phyloP scores from a whole-genome alignment of 2,888 invertebrate species.

The Portevinia maculata region DNA sequence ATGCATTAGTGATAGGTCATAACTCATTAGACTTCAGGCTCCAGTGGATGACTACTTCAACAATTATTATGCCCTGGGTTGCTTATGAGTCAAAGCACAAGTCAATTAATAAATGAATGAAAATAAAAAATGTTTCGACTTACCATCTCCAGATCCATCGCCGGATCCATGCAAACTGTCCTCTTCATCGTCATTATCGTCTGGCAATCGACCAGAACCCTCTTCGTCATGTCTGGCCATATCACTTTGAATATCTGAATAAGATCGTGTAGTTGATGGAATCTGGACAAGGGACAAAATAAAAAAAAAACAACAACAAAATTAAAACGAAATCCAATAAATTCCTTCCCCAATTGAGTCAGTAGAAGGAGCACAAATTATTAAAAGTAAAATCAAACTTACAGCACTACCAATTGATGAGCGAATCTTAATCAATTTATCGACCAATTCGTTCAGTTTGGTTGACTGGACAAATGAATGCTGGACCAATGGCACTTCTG shows the following conservation, averaged over 20 bases:
- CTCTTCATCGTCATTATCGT: slow-evolving; percentile 81
- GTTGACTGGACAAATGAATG: slow-evolving; percentile 78
- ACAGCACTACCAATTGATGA: slow-evolving; percentile 81
- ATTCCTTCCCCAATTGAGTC: slow-evolving; percentile 39
- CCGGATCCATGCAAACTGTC: slow-evolving; percentile 81
- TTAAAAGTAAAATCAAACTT: slow-evolving; percentile 70
- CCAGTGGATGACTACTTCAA: not conserved
- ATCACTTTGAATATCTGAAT: slow-evolving; percentile 82
- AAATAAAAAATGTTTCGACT: slow-evolving; percentile 54
- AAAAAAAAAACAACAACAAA: too few species aligned
- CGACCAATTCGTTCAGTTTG: slow-evolving; percentile 81
- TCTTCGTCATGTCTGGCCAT: slow-evolving; percentile 82
- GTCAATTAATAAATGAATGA: slow-evolving; percentile 68
- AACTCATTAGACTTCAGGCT: not conserved
- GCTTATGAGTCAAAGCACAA: slow-evolving; percentile 47
- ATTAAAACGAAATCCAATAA: slow-evolving; percentile 55
- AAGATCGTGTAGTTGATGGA: slow-evolving; percentile 78
- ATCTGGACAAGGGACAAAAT: slow-evolving; percentile 75
- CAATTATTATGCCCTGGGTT: slow-evolving; percentile 1
- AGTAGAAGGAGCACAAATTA: slow-evolving; percentile 3
- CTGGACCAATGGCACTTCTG: slow-evolving; percentile 81
- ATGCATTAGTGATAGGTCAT: not conserved
- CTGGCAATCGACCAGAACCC: slow-evolving; percentile 79
- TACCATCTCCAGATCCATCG: slow-evolving; percentile 82
- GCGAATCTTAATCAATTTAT: slow-evolving; percentile 82